Evolutionary conservation across 35 echinoderm and acorn worm species (phyloP).

Genomic region (Patiria miniata): DNA sequence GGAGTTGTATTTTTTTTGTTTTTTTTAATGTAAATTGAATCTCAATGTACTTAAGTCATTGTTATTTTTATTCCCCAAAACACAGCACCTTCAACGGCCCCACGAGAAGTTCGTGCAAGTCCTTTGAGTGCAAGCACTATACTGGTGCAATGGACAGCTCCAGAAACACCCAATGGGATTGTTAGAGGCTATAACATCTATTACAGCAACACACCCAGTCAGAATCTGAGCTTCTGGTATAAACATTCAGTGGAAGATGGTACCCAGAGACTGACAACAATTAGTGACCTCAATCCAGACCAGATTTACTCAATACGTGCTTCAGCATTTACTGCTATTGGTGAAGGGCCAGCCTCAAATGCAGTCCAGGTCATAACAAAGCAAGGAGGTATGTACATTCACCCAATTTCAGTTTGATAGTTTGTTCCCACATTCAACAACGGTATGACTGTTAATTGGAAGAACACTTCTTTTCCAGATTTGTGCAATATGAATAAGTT

Average conservation of each 20-base stretch:
- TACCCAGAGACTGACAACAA: conserved; percentile 61
- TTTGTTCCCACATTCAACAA: too few relatives aligned
- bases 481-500: too few relatives aligned
- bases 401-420: too few relatives aligned
- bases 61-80: too few relatives aligned
- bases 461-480: too few relatives aligned
- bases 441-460: not conserved
- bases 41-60: too few relatives aligned
- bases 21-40: too few relatives aligned
- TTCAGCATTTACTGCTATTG: conserved; percentile 78
- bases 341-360: conserved; percentile 77
- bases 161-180: conserved; percentile 75
- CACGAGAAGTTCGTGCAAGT: conserved; percentile 71
- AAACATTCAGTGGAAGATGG: conserved; percentile 36
- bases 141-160: conserved; percentile 81
- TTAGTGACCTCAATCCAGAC: conserved; percentile 81
- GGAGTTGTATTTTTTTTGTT: conserved; percentile 1
- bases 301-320: conserved; percentile 86
- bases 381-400: conserved; percentile 75
- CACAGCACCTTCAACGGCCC: conserved; percentile 76
- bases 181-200: conserved; percentile 86
- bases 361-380: conserved; percentile 88
- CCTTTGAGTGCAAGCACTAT: conserved; percentile 92
- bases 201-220: conserved; percentile 79
- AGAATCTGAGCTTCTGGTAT: conserved; percentile 67